These are phyloP conservation scores for Drosophila hydei DNA, from an alignment of 1,140 invertebrate genomes.

Conservation along the genomic window DNA sequence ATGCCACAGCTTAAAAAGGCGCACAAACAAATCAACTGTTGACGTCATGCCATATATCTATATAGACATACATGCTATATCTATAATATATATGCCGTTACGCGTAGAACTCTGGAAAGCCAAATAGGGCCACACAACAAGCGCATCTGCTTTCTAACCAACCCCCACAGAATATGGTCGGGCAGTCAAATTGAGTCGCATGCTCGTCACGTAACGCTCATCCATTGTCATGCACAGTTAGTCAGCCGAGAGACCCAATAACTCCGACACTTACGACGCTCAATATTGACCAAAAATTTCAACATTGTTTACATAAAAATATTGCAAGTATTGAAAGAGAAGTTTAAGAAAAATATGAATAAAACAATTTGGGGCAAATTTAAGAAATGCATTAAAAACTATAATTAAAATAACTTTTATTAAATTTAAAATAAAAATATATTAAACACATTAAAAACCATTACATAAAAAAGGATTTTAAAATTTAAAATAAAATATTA, in stretches of 20 bases:
- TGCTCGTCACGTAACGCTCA: conserved; percentile 67
- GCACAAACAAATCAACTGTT: conserved; percentile 34
- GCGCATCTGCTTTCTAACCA: conserved; percentile 72
- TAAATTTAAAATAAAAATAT: too few relatives aligned
- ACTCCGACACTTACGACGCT: not conserved
- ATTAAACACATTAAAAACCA: too few relatives aligned
- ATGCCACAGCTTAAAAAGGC: conserved; percentile 25
- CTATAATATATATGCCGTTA: conserved; percentile 34
- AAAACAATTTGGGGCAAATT: not conserved
- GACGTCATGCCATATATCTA: conserved; percentile 25
- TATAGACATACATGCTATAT: not conserved
- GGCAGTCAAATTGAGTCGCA: conserved; percentile 47
- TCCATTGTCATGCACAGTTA: conserved; percentile 74
- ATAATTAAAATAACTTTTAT: too few relatives aligned
- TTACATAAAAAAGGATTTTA: too few relatives aligned
- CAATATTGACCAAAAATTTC: conserved; percentile 12
- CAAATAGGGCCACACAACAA: conserved; percentile 68
- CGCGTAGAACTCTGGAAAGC: conserved; percentile 28
- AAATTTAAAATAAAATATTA: too few relatives aligned
- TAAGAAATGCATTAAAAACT: too few relatives aligned
- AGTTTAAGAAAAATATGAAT: conserved; percentile 15
- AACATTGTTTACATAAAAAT: conserved; percentile 3
- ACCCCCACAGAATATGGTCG: conserved; percentile 25
- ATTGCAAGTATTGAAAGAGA: conserved; percentile 8
- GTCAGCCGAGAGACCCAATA: conserved; percentile 42